phyloP scores from a whole-genome alignment of 2,797 vertebrate genomes.

The Geotrypetes seraphini region DNA sequence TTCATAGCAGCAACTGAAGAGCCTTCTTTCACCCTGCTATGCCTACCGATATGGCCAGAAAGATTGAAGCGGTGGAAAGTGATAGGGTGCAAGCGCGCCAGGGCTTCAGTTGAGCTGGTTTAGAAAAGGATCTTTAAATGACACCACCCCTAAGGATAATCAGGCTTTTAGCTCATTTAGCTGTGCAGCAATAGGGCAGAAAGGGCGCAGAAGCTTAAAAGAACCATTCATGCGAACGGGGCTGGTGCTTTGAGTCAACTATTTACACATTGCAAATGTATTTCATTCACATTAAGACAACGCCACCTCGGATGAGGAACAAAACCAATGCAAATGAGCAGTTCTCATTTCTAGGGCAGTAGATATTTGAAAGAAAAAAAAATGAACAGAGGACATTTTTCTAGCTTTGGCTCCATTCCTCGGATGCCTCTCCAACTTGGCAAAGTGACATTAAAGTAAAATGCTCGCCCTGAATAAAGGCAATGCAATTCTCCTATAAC shows the following conservation, averaged over 20 bases:
- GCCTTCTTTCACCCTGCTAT: constrained; percentile 6
- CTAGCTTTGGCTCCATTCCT: background rate
- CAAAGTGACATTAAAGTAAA: background rate
- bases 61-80: constrained; percentile 13
- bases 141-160: constrained; percentile 22
- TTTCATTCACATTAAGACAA: constrained; percentile 15
- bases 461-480: constrained; percentile 7
- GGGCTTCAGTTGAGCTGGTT: constrained; percentile 23
- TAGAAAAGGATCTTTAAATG: constrained; percentile 19
- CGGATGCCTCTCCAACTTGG: too few relatives aligned
- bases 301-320: background rate
- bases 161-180: constrained; percentile 29
- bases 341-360: background rate
- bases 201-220: constrained; percentile 17
- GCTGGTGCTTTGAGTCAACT: constrained; percentile 25
- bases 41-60: constrained; percentile 20
- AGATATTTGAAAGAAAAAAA: background rate
- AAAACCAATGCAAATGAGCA: constrained; percentile 6
- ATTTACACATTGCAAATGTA: constrained; percentile 8
- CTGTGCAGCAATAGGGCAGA: constrained; percentile 12
- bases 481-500: too few relatives aligned
- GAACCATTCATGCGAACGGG: constrained; percentile 23
- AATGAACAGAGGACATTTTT: background rate
- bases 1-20: constrained; percentile 4
- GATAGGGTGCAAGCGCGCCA: constrained; percentile 4